Conservation (phyloP, 2,888 invertebrate species). For the Scaptomyza polygonia region DNA sequence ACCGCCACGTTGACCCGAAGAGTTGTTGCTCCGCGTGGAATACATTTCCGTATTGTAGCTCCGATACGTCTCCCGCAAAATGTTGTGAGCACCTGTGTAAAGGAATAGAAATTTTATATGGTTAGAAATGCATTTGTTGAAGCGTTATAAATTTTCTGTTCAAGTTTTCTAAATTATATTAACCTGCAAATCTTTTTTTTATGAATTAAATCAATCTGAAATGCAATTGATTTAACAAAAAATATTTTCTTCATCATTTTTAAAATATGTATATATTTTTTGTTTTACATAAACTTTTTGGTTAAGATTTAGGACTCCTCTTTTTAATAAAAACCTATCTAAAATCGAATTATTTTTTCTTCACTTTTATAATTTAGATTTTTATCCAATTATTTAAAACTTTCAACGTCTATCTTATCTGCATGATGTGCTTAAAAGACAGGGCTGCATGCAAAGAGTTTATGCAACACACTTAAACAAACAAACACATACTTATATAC, state of each 20-base stretch:
- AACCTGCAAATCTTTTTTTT: too few species aligned
- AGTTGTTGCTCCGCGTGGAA: conserved; percentile 28
- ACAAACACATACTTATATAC: conserved; percentile 5
- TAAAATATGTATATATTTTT: too few species aligned
- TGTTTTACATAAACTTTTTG: too few species aligned
- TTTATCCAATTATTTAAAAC: neutral
- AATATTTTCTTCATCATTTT: too few species aligned
- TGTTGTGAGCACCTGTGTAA: conserved; percentile 59
- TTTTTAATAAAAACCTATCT: too few species aligned
- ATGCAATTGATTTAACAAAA: too few species aligned
- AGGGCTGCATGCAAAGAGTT: conserved; percentile 19
- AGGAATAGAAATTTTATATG: neutral
- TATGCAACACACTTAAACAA: conserved; percentile 22
- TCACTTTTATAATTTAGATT: neutral
- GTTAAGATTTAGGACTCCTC: too few species aligned
- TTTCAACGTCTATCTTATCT: conserved; percentile 16
- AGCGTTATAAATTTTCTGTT: too few species aligned
- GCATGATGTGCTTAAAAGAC: conserved; percentile 14
- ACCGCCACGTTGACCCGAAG: conserved; percentile 55
- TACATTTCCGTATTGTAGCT: conserved; percentile 55
- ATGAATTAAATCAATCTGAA: too few species aligned
- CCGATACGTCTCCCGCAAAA: conserved; percentile 56
- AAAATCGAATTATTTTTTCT: too few species aligned
- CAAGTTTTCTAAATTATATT: too few species aligned
- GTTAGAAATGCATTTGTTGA: neutral